Evolutionary conservation across 2,888 invertebrate genomes (phyloP).

Genomic region (Caenorhabditis imperialis): DNA sequence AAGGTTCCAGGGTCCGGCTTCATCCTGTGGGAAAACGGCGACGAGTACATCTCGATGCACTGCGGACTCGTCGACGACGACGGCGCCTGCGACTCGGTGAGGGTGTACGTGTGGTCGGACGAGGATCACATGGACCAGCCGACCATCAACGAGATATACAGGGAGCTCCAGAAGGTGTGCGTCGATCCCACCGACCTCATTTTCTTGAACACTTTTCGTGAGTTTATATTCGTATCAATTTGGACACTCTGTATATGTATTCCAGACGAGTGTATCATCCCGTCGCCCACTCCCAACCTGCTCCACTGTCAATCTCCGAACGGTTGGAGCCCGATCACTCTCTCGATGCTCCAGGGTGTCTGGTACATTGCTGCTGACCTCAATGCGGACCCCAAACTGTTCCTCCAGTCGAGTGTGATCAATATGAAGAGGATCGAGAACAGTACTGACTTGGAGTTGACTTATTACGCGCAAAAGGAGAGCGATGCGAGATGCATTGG

Average conservation of each 20-base stretch:
- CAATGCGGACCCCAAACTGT: conserved; percentile 65
- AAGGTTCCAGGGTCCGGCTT: conserved; percentile 63
- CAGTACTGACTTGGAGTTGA: conserved; percentile 42
- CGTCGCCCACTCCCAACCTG: conserved; percentile 34
- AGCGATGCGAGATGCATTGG: conserved; percentile 61
- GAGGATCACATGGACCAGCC: conserved; percentile 73
- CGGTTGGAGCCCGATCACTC: conserved; percentile 58
- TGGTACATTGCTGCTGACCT: conserved; percentile 67
- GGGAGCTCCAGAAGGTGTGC: conserved; percentile 65
- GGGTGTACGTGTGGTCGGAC: conserved; percentile 71
- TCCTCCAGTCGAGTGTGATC: conserved; percentile 65
- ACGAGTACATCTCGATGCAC: conserved; percentile 67
- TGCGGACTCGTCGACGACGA: conserved; percentile 65
- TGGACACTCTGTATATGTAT: too few species aligned
- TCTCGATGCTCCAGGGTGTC: conserved; percentile 61
- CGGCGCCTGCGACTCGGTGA: conserved; percentile 64
- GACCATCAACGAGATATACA: conserved; percentile 66
- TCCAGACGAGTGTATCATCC: conserved; percentile 61
- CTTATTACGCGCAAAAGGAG: conserved; percentile 67
- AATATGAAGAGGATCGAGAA: conserved; percentile 53
- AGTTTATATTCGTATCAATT: not conserved
- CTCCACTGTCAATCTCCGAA: conserved; percentile 39
- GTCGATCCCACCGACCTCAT: conserved; percentile 70
- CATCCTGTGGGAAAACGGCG: conserved; percentile 69
- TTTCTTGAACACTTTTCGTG: conserved; percentile 70